Base-by-base conservation (phyloP, 2,113 vertebrate species). In the Narcine bancroftii region DNA sequence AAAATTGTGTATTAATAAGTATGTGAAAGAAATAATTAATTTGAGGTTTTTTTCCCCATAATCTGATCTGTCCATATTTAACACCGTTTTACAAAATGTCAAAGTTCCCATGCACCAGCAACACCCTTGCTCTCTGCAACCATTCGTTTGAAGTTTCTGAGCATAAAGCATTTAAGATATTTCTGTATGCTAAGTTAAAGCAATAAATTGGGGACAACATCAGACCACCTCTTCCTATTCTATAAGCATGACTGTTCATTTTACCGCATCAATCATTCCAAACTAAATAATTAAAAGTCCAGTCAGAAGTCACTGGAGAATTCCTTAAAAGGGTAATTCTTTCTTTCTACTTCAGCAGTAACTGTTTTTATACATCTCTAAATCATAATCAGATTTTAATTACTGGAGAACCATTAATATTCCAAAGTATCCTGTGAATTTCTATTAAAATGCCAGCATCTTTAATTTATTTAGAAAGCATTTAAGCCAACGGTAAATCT, bases 381-480 rank as follows among this genome's bases (percentile, higher is more conserved):
- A 71, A 91, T 91, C 89, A 69, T 66, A 69, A 69, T 91, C 39
- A 33, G 42, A 91, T 69, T 91, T 91, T 69, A 66, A 69, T 91
- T 69, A 91, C 56, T 66, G 60, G 36, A 33, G 65, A 42, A 91
- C 89, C 39, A 39, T 33, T 42, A 36, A 36, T 36, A 91, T 66
- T 69, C 7, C 15, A 69, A 47, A 91, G 65, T 2, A 91, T 91
- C 42, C 89, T 91, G 29, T 47, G 39, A 47, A 69, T 91, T 91
- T 91, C 39, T 69, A 69, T 91, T 91, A 91, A 45, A 69, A 91
- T 69, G 42, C 26, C 65, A 60, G 24, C 33, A n/a, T 85, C 33
- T 69, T 69, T 69, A 66, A 91, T 33, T 91, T 66, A 63, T 45
- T 47, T 91, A 65, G 65, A 29, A 69, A 69, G 63, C 15, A 36